Evolutionary conservation across 2,113 vertebrate genomes (phyloP).

Genomic region (Lipotes vexillifer): DNA sequence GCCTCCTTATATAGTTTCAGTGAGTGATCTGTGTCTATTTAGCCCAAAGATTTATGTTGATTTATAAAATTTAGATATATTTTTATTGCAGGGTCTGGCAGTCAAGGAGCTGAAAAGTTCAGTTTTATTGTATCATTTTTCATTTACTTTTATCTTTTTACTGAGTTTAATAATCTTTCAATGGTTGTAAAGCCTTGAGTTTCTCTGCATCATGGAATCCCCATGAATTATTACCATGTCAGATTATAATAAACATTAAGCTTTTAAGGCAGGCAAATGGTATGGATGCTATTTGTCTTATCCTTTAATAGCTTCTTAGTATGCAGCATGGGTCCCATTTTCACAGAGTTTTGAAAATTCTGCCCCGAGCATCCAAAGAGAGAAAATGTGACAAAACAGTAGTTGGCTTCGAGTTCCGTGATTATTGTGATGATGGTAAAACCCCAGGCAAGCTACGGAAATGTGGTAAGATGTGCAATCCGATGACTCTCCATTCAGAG

Average conservation of each 20-base stretch:
- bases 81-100: slow-evolving; percentile 54
- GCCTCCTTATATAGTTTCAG: slow-evolving; percentile 2
- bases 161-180: slow-evolving; percentile 50
- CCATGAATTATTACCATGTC: slow-evolving; percentile 25
- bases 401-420: not conserved
- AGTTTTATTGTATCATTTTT: slow-evolving; percentile 60
- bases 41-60: slow-evolving; percentile 43
- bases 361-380: slow-evolving; percentile 14
- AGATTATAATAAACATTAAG: slow-evolving; percentile 27
- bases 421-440: not conserved
- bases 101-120: slow-evolving; percentile 28
- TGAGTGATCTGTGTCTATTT: slow-evolving; percentile 24
- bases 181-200: not conserved
- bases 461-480: not conserved
- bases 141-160: slow-evolving; percentile 50
- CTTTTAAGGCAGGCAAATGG: slow-evolving; percentile 17
- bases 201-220: not conserved
- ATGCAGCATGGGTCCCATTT: not conserved
- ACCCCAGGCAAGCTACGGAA: not conserved
- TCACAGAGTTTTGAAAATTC: slow-evolving; percentile 18
- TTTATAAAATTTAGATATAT: slow-evolving; percentile 15
- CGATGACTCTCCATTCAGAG: slow-evolving; percentile 1
- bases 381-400: slow-evolving; percentile 45
- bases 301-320: slow-evolving; percentile 18
- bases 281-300: slow-evolving; percentile 28